A percentile compares a stretch with the other conserved stretches of the same genome.
Evolutionary conservation across 2,888 invertebrate species (phyloP).

Genomic region (Drosophila vallismaia): DNA sequence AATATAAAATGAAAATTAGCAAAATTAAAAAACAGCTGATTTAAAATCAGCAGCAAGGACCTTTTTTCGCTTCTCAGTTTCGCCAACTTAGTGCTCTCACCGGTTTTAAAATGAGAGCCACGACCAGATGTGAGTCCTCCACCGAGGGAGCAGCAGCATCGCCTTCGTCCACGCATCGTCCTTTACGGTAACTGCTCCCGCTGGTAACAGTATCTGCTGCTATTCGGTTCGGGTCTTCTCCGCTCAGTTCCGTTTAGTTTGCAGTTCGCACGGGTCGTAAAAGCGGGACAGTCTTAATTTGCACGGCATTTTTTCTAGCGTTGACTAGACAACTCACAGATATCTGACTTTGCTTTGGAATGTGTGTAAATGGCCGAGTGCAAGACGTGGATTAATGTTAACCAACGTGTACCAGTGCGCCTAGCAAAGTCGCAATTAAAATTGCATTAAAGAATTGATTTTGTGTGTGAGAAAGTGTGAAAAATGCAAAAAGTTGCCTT

Average conservation of each 20-base stretch:
- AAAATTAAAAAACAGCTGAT: slow-evolving; percentile 3
- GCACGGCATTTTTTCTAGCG: slow-evolving; percentile 10
- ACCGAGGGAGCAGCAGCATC: slow-evolving; percentile 64
- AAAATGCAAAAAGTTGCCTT: slow-evolving; percentile 19
- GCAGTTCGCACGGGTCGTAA: slow-evolving; percentile 13
- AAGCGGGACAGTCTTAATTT: slow-evolving; percentile 8
- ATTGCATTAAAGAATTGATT: slow-evolving; percentile 44
- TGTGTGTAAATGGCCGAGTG: slow-evolving; percentile 65
- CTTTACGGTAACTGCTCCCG: slow-evolving; percentile 18
- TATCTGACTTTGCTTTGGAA: slow-evolving; percentile 23
- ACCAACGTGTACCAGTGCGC: background rate
- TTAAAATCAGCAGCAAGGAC: background rate
- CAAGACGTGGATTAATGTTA: slow-evolving; percentile 54
- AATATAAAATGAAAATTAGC: background rate
- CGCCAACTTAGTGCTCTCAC: background rate
- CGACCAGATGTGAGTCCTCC: slow-evolving; percentile 66
- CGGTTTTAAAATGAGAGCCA: slow-evolving; percentile 17
- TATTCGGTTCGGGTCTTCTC: slow-evolving; percentile 13
- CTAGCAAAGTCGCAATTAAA: slow-evolving; percentile 40
- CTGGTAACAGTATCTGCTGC: background rate
- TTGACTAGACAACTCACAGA: slow-evolving; percentile 24
- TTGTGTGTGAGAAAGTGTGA: slow-evolving; percentile 13
- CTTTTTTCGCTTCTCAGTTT: background rate
- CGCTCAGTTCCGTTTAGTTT: slow-evolving; percentile 28
- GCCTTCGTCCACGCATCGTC: slow-evolving; percentile 50